Evolutionary conservation across 92 coral and sea anemone genomes (phyloP).

Genomic region (Blastomussa wellsi): DNA sequence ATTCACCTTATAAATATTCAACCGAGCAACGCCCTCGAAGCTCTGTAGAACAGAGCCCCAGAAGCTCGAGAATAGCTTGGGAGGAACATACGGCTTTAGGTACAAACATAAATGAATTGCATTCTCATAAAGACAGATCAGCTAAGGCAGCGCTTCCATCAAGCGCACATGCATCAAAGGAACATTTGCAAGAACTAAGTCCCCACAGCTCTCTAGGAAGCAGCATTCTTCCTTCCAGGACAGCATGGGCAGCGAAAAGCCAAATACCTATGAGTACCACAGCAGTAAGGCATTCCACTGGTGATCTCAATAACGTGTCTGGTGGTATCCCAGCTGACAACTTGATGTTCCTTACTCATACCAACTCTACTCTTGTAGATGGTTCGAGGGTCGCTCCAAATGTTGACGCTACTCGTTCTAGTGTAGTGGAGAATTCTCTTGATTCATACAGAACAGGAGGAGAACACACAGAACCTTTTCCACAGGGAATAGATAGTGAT

Average conservation of each 20-base stretch:
- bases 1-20: neutral
- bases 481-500: constrained; percentile 18
- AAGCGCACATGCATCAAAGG: neutral
- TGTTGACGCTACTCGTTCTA: neutral
- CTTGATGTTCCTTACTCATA: neutral
- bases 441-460: neutral
- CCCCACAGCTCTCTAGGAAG: constrained; percentile 1
- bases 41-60: constrained; percentile 12
- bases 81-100: neutral
- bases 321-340: constrained; percentile 5
- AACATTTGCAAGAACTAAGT: neutral
- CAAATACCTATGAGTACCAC: neutral
- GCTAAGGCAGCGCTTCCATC: neutral
- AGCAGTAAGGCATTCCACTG: neutral
- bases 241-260: neutral
- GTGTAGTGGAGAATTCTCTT: neutral
- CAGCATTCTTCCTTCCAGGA: neutral
- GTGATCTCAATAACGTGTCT: neutral
- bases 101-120: neutral
- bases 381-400: neutral
- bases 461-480: neutral
- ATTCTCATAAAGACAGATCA: neutral
- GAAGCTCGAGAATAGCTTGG: constrained; percentile 33
- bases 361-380: neutral
- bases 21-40: constrained; percentile 10